Evolutionary conservation across 2,797 vertebrate genomes (phyloP).

Genomic region (Parauchenoglanis punctatus): DNA sequence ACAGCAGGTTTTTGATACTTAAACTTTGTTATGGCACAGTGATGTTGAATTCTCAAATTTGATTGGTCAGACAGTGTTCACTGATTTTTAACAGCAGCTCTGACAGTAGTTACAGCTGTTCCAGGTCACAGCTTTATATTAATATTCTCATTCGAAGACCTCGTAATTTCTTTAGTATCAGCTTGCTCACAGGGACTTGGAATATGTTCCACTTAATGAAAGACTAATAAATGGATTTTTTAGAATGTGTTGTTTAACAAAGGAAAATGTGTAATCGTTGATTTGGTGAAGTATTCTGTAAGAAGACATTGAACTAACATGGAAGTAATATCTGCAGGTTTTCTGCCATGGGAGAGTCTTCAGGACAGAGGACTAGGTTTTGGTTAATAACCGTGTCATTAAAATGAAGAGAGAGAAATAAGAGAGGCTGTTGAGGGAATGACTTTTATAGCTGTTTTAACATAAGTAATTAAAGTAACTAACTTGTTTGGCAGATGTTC

Average conservation of each 20-base stretch:
- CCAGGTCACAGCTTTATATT: not conserved
- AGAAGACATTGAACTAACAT: not conserved
- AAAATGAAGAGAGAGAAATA: not conserved
- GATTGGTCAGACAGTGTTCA: not conserved
- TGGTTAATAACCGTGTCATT: not conserved
- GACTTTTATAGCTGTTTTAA: not conserved
- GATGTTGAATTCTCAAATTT: not conserved
- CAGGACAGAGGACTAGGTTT: not conserved
- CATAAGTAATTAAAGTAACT: not conserved
- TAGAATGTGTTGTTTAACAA: not conserved
- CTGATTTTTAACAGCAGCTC: not conserved
- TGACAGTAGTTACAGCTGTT: not conserved
- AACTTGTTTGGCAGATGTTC: not conserved
- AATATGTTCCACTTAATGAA: not conserved
- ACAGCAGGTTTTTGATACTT: not conserved
- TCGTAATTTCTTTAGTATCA: not conserved
- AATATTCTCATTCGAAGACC: not conserved
- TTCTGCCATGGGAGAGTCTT: not conserved
- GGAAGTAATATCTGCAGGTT: not conserved
- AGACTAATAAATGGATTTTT: not conserved
- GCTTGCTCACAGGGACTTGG: not conserved
- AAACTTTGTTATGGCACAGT: constrained; percentile 12
- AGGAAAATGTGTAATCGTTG: not conserved
- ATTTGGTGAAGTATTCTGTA: not conserved
- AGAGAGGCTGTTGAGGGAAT: not conserved